These are phyloP conservation scores for Dendrophyllia cribrosa DNA, from an alignment of 64 coral and sea anemone genomes.

Conservation along the genomic window DNA sequence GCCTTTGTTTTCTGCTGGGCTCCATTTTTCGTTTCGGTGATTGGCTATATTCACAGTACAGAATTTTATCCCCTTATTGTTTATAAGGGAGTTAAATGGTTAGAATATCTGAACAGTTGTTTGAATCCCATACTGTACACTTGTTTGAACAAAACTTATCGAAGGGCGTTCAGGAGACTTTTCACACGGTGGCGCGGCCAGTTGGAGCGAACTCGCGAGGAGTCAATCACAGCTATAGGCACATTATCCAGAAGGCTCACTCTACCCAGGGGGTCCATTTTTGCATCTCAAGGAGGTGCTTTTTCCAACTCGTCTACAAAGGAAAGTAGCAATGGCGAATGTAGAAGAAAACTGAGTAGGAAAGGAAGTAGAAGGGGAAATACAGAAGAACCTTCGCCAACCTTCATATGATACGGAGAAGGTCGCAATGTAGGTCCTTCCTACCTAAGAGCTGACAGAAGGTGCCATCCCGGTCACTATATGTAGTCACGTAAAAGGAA, in stretches of 20 bases:
- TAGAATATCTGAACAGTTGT: slow-evolving; percentile 88
- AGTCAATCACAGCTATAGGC: slow-evolving; percentile 19
- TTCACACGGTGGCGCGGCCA: slow-evolving; percentile 69
- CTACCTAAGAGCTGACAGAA: no score
- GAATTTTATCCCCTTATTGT: slow-evolving; percentile 40
- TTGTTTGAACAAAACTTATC: slow-evolving; percentile 89
- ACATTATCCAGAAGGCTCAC: slow-evolving; percentile 31
- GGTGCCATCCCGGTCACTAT: no score
- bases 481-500: no score
- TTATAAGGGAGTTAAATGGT: slow-evolving; percentile 72
- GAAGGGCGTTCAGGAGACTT: slow-evolving; percentile 83
- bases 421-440: no score
- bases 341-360: neutral
- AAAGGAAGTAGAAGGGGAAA: neutral
- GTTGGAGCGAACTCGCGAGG: slow-evolving; percentile 36
- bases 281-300: slow-evolving; percentile 2
- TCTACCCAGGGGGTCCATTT: slow-evolving; percentile 34
- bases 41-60: slow-evolving; percentile 55
- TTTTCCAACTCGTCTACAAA: slow-evolving; percentile 24
- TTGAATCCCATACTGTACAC: slow-evolving; percentile 90
- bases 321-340: slow-evolving; percentile 20
- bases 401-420: slow-evolving; percentile 4
- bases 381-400: neutral
- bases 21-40: slow-evolving; percentile 82
- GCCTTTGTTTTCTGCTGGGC: slow-evolving; percentile 87